These are phyloP conservation scores for Macrophya annulata DNA, from an alignment of 2,888 invertebrate genomes.

Conservation along the genomic window DNA sequence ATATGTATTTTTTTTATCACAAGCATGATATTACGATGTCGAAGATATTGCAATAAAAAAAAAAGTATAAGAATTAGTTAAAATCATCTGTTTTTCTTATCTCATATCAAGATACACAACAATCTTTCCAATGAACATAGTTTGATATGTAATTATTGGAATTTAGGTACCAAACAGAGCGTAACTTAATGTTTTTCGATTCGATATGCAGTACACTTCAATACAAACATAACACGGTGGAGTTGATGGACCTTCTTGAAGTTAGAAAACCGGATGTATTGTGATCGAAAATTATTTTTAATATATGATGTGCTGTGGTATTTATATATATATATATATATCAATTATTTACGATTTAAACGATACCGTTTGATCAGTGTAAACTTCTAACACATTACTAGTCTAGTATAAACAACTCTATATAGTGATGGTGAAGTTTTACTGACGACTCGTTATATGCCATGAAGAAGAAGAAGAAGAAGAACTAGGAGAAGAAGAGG, in stretches of 20 bases:
- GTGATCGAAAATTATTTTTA: background rate
- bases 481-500: conserved; percentile 58
- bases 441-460: background rate
- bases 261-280: background rate
- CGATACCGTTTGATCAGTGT: background rate
- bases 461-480: conserved; percentile 55
- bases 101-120: too few species aligned
- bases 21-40: too few species aligned
- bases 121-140: background rate
- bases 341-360: conserved; percentile 4
- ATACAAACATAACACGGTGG: background rate
- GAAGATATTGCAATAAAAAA: too few species aligned
- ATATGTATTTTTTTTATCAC: too few species aligned
- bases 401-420: background rate
- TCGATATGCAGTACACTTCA: background rate
- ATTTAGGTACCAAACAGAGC: background rate
- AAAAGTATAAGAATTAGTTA: too few species aligned
- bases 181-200: background rate
- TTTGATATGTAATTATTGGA: background rate
- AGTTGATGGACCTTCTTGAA: background rate
- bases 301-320: background rate
- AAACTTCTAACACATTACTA: background rate
- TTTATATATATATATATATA: background rate
- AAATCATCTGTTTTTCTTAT: too few species aligned
- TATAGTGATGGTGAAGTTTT: background rate